Evolutionary conservation across 2,113 vertebrate species (phyloP).

Genomic region (Ptychochromis oligacanthus): DNA sequence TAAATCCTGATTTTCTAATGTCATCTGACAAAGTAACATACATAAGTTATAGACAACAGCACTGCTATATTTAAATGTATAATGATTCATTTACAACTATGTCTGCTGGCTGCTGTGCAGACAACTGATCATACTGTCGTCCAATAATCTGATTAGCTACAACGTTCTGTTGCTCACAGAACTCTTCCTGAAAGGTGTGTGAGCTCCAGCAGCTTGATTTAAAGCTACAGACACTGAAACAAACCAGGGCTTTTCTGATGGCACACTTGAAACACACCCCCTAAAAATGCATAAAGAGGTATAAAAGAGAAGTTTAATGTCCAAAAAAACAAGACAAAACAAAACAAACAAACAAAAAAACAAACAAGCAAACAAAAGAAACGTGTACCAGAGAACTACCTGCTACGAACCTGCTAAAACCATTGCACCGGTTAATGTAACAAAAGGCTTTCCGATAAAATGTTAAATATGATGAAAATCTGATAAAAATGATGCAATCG

Average conservation of each 20-base stretch:
- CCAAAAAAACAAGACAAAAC: neutral
- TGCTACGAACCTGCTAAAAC: neutral
- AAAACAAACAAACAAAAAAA: accelerated
- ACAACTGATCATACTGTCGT: too few relatives aligned
- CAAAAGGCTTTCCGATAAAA: conserved; percentile 38
- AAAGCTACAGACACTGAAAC: neutral
- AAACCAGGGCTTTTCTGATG: neutral
- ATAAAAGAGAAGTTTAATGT: neutral
- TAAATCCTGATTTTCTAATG: too few relatives aligned
- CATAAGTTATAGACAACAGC: too few relatives aligned
- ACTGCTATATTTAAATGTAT: neutral
- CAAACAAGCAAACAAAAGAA: neutral
- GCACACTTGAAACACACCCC: neutral
- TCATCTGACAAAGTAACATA: too few relatives aligned
- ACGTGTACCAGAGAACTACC: neutral
- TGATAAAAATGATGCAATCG: conserved; percentile 45
- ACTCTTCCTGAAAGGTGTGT: neutral
- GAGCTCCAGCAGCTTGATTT: neutral
- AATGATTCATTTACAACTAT: neutral
- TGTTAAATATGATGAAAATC: conserved; percentile 17
- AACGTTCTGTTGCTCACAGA: neutral
- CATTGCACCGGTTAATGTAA: neutral
- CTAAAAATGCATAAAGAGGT: neutral
- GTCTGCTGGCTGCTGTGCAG: neutral
- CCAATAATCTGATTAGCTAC: neutral